Conservation (phyloP, 1,140 invertebrate species). For the Eumaeus atala region DNA sequence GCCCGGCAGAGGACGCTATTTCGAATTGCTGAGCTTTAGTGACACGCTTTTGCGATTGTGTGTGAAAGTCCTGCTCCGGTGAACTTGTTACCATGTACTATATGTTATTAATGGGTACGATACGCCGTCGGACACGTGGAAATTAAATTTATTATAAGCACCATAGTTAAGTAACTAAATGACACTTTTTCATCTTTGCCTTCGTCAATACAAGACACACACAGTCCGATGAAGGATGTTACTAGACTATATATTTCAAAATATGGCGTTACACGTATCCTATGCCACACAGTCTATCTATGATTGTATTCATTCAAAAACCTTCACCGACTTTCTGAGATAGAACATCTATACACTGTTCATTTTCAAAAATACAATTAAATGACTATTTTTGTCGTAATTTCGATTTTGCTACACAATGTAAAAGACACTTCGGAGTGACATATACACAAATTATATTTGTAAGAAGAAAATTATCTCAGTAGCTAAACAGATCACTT, state of each 20-base stretch:
- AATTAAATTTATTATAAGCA: constrained; percentile 10
- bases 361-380: constrained; percentile 6
- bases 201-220: neutral
- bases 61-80: constrained; percentile 15
- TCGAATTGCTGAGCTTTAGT: constrained; percentile 55
- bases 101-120: constrained; percentile 1
- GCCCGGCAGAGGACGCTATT: constrained; percentile 29
- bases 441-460: neutral
- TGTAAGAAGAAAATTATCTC: too few relatives aligned
- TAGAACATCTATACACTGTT: neutral
- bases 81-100: neutral
- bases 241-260: constrained; percentile 1
- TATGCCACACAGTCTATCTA: too few relatives aligned
- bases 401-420: constrained; percentile 4
- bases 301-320: too few relatives aligned
- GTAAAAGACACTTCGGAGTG: constrained; percentile 7
- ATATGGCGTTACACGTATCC: too few relatives aligned
- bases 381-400: constrained; percentile 6
- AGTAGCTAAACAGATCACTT: neutral
- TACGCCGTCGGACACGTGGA: constrained; percentile 5
- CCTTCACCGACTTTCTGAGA: neutral
- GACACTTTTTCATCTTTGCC: constrained; percentile 6
- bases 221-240: neutral
- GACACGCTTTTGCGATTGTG: constrained; percentile 42
- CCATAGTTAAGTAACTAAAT: constrained; percentile 3